Percentiles rank a stretch among this genome's conserved stretches.
These are phyloP conservation scores for Musca domestica DNA, from an alignment of 1,140 invertebrate species.

Conservation along the genomic window DNA sequence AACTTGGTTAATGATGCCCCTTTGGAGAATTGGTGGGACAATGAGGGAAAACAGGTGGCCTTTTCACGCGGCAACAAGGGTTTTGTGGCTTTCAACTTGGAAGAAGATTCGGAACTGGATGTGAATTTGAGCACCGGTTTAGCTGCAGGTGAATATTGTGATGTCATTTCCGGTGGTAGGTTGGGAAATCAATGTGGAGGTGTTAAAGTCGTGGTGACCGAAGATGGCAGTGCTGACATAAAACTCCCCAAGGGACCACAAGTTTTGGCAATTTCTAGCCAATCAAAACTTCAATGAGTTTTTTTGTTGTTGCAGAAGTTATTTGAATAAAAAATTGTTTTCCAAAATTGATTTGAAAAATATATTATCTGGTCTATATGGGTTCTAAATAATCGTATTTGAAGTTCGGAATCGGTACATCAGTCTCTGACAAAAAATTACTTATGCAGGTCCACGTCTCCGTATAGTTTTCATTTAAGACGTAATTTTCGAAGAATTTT, in stretches of 20 bases:
- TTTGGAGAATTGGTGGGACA: conserved; percentile 71
- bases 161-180: conserved; percentile 60
- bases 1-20: conserved; percentile 61
- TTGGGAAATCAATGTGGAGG: not conserved
- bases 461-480: too few relatives aligned
- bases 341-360: not conserved
- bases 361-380: too few relatives aligned
- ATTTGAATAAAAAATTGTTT: not conserved
- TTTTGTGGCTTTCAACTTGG: conserved; percentile 70
- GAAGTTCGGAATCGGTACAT: too few relatives aligned
- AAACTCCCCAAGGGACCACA: not conserved
- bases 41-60: conserved; percentile 71
- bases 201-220: not conserved
- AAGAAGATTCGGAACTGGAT: conserved; percentile 58
- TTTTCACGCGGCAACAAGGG: conserved; percentile 69
- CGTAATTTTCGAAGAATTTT: too few relatives aligned
- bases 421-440: too few relatives aligned
- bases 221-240: not conserved
- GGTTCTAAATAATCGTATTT: too few relatives aligned
- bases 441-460: too few relatives aligned
- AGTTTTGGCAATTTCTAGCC: not conserved
- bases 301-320: too few relatives aligned
- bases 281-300: too few relatives aligned
- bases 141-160: conserved; percentile 73
- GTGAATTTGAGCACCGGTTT: conserved; percentile 64